Base-by-base conservation (phyloP, 1,140 invertebrate genomes). In the Littorina saxatilis region DNA sequence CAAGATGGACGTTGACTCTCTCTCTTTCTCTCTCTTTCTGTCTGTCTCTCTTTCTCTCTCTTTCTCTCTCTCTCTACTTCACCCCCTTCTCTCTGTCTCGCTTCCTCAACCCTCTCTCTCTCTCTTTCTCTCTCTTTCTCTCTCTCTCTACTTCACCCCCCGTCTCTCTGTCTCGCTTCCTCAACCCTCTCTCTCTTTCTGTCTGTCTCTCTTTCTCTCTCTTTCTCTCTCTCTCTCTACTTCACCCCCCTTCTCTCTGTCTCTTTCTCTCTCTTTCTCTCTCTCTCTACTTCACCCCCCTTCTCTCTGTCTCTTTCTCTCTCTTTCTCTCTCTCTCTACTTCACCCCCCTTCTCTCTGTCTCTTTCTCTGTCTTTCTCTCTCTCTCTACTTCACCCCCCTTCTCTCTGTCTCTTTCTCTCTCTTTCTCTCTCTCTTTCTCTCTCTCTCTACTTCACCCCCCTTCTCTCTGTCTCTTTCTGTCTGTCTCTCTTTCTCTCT, bases 21-120 rank as follows among this genome's bases (percentile, higher is more conserved):
- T 68, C 37, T 40, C 37, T 72, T 39, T 72, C 37, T 72, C 68
- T 72, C 68, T 72, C 68, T 66, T 1, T 72, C 68, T 72, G 2
- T 72, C 68, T 72, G 37, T 72, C 63, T 68, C 63, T 68, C 63
- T 68, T 32, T 68, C 63, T 68, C 68, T 72, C 68, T 72, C 39
- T 72, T 0, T 72, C 68, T 43, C 68, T 72, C 68, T 72, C 68
- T 43, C 39, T 43, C 68, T 72, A 37, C 43, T 39, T 43, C 29
- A 13, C 61, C n/a, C 11, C 61, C 11, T 17, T 35, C 20, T 35
- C 29, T 32, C 23, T 4, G 2, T 72, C 20, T 23, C 68, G 23
- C 9, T 43, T 29, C 58, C 4, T 29, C n/a, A 32, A 37, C 63
- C 35, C 63, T 68, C 63, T 68, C 63, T 68, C 63, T 68, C 63